Percentiles rank a stretch among this genome's conserved stretches.
Evolutionary conservation across 2,888 invertebrate genomes (phyloP).

Genomic region (Drosophila meridiana): DNA sequence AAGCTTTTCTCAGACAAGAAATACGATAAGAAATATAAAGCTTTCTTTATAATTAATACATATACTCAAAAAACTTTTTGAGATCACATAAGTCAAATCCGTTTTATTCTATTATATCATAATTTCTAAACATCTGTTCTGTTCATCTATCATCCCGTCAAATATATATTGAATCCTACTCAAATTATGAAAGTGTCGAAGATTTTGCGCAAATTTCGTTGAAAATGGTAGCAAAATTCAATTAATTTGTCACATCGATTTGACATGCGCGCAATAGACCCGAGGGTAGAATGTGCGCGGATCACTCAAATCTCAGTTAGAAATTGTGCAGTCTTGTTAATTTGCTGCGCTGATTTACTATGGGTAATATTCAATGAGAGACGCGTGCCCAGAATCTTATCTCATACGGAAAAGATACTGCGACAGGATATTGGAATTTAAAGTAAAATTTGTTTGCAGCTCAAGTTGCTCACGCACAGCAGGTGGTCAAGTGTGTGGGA

Average conservation of each 20-base stretch:
- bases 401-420: neutral
- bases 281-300: slow-evolving; percentile 20
- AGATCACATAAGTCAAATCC: neutral
- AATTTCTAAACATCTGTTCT: slow-evolving; percentile 53
- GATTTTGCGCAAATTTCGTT: slow-evolving; percentile 44
- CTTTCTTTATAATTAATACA: neutral
- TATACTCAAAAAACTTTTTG: neutral
- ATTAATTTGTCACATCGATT: slow-evolving; percentile 76
- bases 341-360: slow-evolving; percentile 31
- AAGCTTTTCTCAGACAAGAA: neutral
- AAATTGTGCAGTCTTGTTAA: slow-evolving; percentile 26
- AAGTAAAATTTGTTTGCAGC: neutral
- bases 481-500: slow-evolving; percentile 53
- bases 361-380: slow-evolving; percentile 43
- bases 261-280: slow-evolving; percentile 48
- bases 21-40: neutral
- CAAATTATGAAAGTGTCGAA: slow-evolving; percentile 44
- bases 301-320: slow-evolving; percentile 33
- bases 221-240: slow-evolving; percentile 58
- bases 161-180: slow-evolving; percentile 58
- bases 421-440: neutral
- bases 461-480: slow-evolving; percentile 54
- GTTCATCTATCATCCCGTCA: slow-evolving; percentile 60
- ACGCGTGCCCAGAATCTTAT: slow-evolving; percentile 38
- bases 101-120: neutral